phyloP scores from a whole-genome alignment of 1,140 invertebrate species.

The Battus philenor region DNA sequence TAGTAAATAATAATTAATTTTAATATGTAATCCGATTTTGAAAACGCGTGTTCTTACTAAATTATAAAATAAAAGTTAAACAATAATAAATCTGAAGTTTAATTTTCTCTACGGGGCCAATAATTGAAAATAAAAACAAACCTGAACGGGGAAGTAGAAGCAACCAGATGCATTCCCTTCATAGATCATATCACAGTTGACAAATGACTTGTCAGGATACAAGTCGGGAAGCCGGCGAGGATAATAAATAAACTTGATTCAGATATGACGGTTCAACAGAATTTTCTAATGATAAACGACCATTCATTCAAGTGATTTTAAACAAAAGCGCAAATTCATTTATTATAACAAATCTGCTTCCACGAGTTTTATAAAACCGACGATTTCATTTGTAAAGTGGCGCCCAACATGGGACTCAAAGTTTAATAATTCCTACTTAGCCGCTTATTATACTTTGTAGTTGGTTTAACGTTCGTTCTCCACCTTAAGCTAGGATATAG shows the following conservation, averaged over 20 bases:
- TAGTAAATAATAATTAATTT: no score
- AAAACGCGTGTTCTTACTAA: no score
- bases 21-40: no score
- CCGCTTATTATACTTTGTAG: slow-evolving; percentile 35
- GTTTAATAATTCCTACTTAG: slow-evolving; percentile 36
- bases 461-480: slow-evolving; percentile 11
- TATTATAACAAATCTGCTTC: no score
- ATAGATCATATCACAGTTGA: slow-evolving; percentile 40
- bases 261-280: neutral
- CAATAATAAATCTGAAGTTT: no score
- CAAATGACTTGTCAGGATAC: slow-evolving; percentile 37
- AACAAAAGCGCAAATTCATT: no score
- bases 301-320: no score
- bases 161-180: slow-evolving; percentile 25
- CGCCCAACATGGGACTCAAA: slow-evolving; percentile 37
- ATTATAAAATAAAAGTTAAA: no score
- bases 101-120: no score
- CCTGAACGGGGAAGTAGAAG: slow-evolving; percentile 19
- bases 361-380: slow-evolving; percentile 23
- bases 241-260: slow-evolving; percentile 12
- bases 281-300: neutral
- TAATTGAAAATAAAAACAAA: no score
- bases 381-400: slow-evolving; percentile 30
- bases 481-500: no score
- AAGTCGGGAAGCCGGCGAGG: neutral